Conservation (phyloP, 2,888 invertebrate species). For the Scaptomyza caliginosa region DNA sequence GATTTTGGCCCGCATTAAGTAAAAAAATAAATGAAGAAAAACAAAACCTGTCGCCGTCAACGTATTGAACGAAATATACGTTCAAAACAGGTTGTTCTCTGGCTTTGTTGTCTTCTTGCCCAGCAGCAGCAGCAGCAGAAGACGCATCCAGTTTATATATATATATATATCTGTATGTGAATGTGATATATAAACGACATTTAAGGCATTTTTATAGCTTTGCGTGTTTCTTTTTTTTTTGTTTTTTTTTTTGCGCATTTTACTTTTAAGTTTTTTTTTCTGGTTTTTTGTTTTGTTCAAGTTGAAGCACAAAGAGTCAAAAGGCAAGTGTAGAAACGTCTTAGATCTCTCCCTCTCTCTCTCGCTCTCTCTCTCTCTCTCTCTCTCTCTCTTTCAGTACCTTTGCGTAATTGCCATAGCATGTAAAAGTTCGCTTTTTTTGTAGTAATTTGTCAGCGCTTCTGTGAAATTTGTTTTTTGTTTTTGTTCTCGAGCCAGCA, state of each 20-base stretch:
- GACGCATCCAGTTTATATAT: constrained; percentile 53
- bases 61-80: constrained; percentile 42
- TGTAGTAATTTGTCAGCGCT: constrained; percentile 60
- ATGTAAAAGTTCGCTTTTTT: constrained; percentile 45
- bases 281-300: constrained; percentile 24
- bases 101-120: constrained; percentile 71
- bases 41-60: constrained; percentile 65
- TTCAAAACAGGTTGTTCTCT: constrained; percentile 76
- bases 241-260: constrained; percentile 59
- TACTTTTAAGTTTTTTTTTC: constrained; percentile 45
- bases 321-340: constrained; percentile 58
- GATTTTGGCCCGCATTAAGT: constrained; percentile 77
- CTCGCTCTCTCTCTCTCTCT: background rate
- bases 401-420: constrained; percentile 39
- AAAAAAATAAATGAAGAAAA: constrained; percentile 30
- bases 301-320: constrained; percentile 27
- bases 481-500: constrained; percentile 11
- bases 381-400: background rate
- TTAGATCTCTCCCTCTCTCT: constrained; percentile 17
- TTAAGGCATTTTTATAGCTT: constrained; percentile 78
- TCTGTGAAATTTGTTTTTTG: constrained; percentile 49
- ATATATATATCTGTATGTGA: background rate
- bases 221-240: constrained; percentile 55
- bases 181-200: constrained; percentile 70
- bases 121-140: constrained; percentile 47